Evolutionary conservation across 1,140 invertebrate genomes (phyloP), one percentile per base, ranked within the genome.

Genomic region (Zaprionus tsacasi): DNA sequence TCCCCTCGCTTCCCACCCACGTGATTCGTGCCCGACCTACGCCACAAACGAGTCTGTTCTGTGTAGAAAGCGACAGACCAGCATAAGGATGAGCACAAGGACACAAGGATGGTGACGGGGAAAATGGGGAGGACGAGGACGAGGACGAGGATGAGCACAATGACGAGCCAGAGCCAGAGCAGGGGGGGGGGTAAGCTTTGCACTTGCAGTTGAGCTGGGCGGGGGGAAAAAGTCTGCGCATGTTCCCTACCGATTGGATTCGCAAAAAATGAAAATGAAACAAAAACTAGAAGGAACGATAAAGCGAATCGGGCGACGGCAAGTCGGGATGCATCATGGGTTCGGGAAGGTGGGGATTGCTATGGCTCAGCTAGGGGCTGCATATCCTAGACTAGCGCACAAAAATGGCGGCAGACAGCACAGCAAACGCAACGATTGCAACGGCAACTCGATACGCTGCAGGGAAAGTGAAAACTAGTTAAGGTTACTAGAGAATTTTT

Each of bases 221-320:
- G 2, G 40, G 15, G 56, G 40, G 66, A 82, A 78, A 90, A 90
- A 82, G 77, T 86, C 74, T 91, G 88, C 88, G 88, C 88, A 91
- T 91, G 88, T 91, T 89, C 88, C 76, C 81, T 83, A 85, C 70
- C 64, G 69, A 77, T 57, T 70, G 36, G 50, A 73, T 63, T 66
- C 63, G 67, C 38, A 71, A 70, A 45, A 65, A 72, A 72, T 38
- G 50, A 78, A 76, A 88, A 68, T 59, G 45, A 78, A 88, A 69
- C 45, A 79, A 79, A 72, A 79, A 79, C 66, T 74, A 82, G 65
- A 80, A 67, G 64, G 3, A 67, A 55, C 74, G 40, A 65, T 70
- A 81, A 76, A 85, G 73, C 78, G 45, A 70, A 66, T 75, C 59
- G 54, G 63, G 73, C 57, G 50, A 45, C 59, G 27, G 57, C 60